These are phyloP conservation scores for Bombus picipes DNA, from an alignment of 1,140 invertebrate genomes.

Conservation along the genomic window DNA sequence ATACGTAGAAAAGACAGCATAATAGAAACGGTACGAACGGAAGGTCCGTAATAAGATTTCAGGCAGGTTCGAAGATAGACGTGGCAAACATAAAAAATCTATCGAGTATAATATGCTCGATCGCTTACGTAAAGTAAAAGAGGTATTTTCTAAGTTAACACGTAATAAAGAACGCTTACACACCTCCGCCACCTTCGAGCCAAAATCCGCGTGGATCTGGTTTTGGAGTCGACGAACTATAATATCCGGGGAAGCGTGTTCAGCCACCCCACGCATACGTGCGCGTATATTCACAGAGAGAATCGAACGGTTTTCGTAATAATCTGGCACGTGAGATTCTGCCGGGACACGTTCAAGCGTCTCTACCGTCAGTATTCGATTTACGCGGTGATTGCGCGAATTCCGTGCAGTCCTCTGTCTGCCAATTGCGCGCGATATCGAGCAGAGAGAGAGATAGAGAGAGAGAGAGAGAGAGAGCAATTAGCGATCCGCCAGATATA, in stretches of 20 bases:
- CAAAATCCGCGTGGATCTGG: neutral
- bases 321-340: slow-evolving; percentile 59
- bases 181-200: slow-evolving; percentile 44
- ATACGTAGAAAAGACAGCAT: neutral
- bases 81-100: neutral
- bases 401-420: slow-evolving; percentile 46
- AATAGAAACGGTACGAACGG: neutral
- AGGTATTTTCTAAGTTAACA: slow-evolving; percentile 15
- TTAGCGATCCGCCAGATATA: slow-evolving; percentile 43
- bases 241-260: slow-evolving; percentile 11
- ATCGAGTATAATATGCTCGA: neutral
- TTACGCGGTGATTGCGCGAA: slow-evolving; percentile 52
- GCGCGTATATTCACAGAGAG: neutral
- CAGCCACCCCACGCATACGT: neutral
- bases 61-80: neutral
- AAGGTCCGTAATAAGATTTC: neutral
- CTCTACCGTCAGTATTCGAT: slow-evolving; percentile 46
- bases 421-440: slow-evolving; percentile 50
- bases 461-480: slow-evolving; percentile 38
- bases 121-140: neutral
- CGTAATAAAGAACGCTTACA: slow-evolving; percentile 31
- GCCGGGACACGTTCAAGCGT: slow-evolving; percentile 42
- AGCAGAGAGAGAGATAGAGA: slow-evolving; percentile 9
- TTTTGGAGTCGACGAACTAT: neutral
- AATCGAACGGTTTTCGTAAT: slow-evolving; percentile 20